Evolutionary conservation across 2,797 vertebrate species (phyloP), one percentile per base, ranked within the genome.

Genomic region (Rhabdomys pumilio): DNA sequence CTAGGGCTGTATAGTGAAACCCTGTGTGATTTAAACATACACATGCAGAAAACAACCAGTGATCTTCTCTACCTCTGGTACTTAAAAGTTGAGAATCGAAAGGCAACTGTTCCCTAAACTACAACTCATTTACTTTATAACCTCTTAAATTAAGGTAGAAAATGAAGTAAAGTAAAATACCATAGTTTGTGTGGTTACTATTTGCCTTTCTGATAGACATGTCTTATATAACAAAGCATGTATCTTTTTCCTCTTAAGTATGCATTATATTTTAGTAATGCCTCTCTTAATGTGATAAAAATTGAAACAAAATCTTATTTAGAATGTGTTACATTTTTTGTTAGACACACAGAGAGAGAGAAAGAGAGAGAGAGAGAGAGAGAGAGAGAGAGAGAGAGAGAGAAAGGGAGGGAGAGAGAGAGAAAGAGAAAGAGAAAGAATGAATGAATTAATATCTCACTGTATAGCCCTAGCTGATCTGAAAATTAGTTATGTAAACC

Each of bases 131-230:
- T 86, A 95, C 53, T 92, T 44, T 93, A 11, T 89, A 75, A 61
- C 83, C 89, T 61, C 22, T 7, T n/a, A 89, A 97, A 81, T 88
- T 44, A 41, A 20, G 8, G 50, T 75, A 73, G 8, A 38, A 20
- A 41, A 11, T 83, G 77, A 90, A 89, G 4, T 90, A 95, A 89
- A 90, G 6, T 89, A 95, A 91, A 92, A 8, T 90, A 90, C 8
- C 0, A 80, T 79, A 29, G 82, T 75, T 86, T 63, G 3, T 34
- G 20, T 67, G 69, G 57, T 8, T 38, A 34, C 13, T 93, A 22
- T 91, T 90, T 96, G 63, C 41, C 24, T 91, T 93, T 94, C 76
- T 87, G 44, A 87, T 83, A 44, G 11, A 61, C 26, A 61, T 31
- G 47, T 3, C 4, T 73, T 59, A 44, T 75, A 76, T 61, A 76